phyloP scores from a whole-genome alignment of 2,797 vertebrate genomes.

The Australoheros facetus region DNA sequence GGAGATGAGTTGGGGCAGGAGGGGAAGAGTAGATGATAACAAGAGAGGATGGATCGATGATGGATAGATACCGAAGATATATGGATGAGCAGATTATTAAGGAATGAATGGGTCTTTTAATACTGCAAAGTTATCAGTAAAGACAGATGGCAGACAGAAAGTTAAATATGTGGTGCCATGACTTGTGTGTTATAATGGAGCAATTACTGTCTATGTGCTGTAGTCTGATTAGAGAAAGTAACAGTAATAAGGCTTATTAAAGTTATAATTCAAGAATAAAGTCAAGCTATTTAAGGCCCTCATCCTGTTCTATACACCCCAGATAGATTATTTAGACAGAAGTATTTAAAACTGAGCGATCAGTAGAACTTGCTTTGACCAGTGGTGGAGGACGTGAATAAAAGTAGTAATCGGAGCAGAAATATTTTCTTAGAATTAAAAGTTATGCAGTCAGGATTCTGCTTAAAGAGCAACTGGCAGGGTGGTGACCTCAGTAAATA shows the following conservation, averaged over 20 bases:
- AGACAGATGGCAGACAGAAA: constrained; percentile 33
- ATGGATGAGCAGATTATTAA: constrained; percentile 57
- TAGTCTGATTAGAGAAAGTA: background rate
- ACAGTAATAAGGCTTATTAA: background rate
- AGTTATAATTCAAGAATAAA: background rate
- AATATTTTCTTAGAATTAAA: background rate
- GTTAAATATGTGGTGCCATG: constrained; percentile 31
- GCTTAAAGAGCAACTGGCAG: background rate
- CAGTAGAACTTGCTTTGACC: background rate
- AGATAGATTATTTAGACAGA: background rate
- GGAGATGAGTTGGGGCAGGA: constrained; percentile 34
- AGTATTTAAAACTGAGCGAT: background rate
- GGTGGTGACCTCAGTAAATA: background rate
- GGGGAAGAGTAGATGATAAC: constrained; percentile 63
- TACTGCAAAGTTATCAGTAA: constrained; percentile 47
- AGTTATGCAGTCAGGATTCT: background rate
- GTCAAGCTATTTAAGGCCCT: background rate
- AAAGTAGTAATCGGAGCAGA: background rate
- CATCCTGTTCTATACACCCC: background rate
- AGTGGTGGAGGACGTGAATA: background rate
- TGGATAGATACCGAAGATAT: constrained; percentile 46
- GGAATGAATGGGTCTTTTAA: constrained; percentile 47
- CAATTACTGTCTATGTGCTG: background rate
- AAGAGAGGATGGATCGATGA: constrained; percentile 59
- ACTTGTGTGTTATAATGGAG: constrained; percentile 20